Base-by-base conservation (phyloP, 2,888 invertebrate species). In the Diachrysia chrysitis region DNA sequence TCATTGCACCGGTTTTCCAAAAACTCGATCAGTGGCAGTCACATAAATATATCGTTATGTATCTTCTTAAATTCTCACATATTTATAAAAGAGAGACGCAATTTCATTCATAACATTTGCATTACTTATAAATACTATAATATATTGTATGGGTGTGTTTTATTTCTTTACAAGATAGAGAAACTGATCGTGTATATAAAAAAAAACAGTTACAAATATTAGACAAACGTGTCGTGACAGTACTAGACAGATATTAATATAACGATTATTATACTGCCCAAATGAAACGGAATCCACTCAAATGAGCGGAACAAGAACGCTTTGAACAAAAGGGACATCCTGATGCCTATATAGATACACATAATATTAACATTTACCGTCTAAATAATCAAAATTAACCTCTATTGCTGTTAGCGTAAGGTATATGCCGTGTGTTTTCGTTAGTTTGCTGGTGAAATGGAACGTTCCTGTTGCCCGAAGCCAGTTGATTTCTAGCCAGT, bases 311-410 rank as follows among this genome's bases (percentile, higher is more conserved):
- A 91, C 89, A 89, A 89, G 85, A 88, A 84, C 87, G 85, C 84
- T 84, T 83, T 81, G 87, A 90, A 93, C 93, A 94, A 94, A 93
- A 93, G 93, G 92, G 91, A 93, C 90, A 89, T 90, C 92, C 89
- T 89, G 87, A 87, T 88, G 84, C 79, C 80, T 85, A 87, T 83
- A 84, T 85, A 87, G 82, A 85, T 69, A 78, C 77, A 69, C 64
- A 73, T 73, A 74, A 73, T 66, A 67, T 62, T 23, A 53, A 56
- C 35, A 46, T 62, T 17, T 51, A 35, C 14, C 21, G 46, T 21
- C 46, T 21, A 68, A 58, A 46, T 37, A 58, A 12, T 37, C 25
- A 2, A 85, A 76, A 76, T 23, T 76, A 21, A 79, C 78, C 87
- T 78, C 69, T 90, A 85, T 62, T 16, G 0, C 14, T 9, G 37